Evolutionary conservation across 2,888 invertebrate species (phyloP).

Genomic region (Standfussiana lucernea): DNA sequence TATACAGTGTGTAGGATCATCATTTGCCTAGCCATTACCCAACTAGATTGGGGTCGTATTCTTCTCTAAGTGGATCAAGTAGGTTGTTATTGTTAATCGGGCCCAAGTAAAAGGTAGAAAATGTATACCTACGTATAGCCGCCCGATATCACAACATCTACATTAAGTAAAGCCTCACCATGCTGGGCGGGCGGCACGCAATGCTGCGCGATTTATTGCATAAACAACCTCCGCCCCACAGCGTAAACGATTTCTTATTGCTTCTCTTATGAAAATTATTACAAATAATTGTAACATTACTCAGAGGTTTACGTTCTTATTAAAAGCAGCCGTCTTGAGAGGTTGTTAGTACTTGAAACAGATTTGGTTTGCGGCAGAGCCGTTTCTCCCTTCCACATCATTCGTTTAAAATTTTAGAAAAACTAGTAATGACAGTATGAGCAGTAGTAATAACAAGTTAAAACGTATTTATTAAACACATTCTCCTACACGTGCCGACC

Average conservation of each 20-base stretch:
- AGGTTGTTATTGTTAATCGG: not conserved
- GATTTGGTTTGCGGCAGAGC: not conserved
- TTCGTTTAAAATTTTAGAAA: not conserved
- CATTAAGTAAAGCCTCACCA: slow-evolving; percentile 31
- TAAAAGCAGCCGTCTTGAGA: slow-evolving; percentile 4
- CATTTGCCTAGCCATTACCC: not conserved
- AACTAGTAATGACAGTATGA: too few species aligned
- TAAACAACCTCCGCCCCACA: slow-evolving; percentile 37
- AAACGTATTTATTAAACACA: too few species aligned
- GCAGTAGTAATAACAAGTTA: not conserved
- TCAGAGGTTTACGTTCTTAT: slow-evolving; percentile 30
- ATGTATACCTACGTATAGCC: not conserved
- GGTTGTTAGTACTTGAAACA: not conserved
- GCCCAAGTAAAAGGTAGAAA: not conserved
- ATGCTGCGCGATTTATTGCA: slow-evolving; percentile 50
- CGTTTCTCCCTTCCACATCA: too few species aligned
- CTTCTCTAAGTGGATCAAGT: not conserved
- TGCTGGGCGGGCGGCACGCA: slow-evolving; percentile 42
- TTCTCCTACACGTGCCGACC: not conserved
- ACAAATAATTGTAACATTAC: slow-evolving; percentile 46
- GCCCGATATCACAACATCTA: slow-evolving; percentile 18
- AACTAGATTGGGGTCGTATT: not conserved
- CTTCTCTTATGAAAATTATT: slow-evolving; percentile 45
- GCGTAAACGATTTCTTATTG: slow-evolving; percentile 56
- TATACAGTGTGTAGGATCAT: not conserved